Conservation (phyloP, 2,888 invertebrate genomes). For the Lasioglossum figueresi region DNA sequence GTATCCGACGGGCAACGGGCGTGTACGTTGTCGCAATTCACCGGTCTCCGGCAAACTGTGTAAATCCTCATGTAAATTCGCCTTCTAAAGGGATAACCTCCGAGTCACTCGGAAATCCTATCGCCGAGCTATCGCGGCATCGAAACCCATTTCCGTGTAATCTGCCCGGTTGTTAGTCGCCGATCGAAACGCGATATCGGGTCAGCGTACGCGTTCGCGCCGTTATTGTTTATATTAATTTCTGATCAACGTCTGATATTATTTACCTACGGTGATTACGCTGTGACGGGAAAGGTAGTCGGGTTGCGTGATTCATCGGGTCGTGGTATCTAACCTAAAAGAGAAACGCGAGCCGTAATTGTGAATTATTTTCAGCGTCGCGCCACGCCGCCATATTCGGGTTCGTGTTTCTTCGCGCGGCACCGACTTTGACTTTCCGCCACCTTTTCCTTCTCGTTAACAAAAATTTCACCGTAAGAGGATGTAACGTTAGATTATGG, state of each 20-base stretch:
- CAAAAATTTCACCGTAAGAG: neutral
- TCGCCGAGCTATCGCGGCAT: constrained; percentile 64
- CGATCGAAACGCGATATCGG: constrained; percentile 52
- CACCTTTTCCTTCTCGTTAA: neutral
- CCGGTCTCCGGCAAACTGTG: constrained; percentile 48
- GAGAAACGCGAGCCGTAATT: constrained; percentile 5
- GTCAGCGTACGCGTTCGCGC: neutral
- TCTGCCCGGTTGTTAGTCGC: constrained; percentile 60
- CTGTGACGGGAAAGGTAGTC: neutral
- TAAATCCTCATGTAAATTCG: constrained; percentile 72
- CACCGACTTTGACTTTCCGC: neutral
- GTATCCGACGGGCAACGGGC: neutral
- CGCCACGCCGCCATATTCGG: neutral
- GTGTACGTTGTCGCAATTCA: constrained; percentile 26
- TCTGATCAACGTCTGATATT: constrained; percentile 32
- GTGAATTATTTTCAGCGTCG: constrained; percentile 21
- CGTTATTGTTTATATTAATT: constrained; percentile 65
- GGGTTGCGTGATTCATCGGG: neutral
- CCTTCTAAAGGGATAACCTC: constrained; percentile 63
- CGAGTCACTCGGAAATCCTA: constrained; percentile 67
- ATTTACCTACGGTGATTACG: constrained; percentile 7
- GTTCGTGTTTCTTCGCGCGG: neutral
- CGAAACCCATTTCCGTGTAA: constrained; percentile 68
- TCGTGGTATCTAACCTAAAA: neutral
- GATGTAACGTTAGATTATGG: constrained; percentile 22